Percentiles rank a stretch among this genome's conserved stretches.
Conservation (phyloP, 2,113 vertebrate genomes). For the Urocitellus parryii region DNA sequence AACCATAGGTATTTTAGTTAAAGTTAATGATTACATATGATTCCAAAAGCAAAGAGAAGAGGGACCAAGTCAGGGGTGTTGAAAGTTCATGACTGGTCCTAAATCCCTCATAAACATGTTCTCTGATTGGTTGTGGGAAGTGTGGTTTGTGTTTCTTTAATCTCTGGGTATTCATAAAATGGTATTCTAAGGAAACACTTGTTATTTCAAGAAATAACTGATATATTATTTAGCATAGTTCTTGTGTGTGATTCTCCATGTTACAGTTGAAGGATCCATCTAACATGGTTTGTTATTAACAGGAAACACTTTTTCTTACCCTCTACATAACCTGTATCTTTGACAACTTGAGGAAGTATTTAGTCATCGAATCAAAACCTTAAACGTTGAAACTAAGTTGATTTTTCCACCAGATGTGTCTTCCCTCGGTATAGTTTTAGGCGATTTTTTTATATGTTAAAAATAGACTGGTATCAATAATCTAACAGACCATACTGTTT, state of each 20-base stretch:
- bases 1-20: conserved; percentile 67
- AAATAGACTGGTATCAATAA: neutral
- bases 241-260: conserved; percentile 46
- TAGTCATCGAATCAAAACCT: neutral
- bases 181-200: conserved; percentile 75
- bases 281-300: conserved; percentile 23
- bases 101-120: conserved; percentile 73
- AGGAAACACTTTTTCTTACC: conserved; percentile 11
- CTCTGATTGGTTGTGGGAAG: conserved; percentile 73
- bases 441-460: neutral
- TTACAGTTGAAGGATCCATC: conserved; percentile 65
- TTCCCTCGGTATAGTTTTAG: neutral
- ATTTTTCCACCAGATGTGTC: conserved; percentile 20
- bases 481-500: neutral
- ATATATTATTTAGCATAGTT: conserved; percentile 60
- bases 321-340: neutral
- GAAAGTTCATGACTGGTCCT: conserved; percentile 74
- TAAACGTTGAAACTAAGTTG: neutral
- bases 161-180: conserved; percentile 83
- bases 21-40: conserved; percentile 73
- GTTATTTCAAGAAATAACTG: conserved; percentile 75
- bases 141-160: conserved; percentile 80
- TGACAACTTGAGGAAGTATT: conserved; percentile 8
- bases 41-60: conserved; percentile 35
- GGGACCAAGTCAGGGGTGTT: conserved; percentile 55